Evolutionary conservation across 1,140 invertebrate species (phyloP), one percentile per base, ranked within the genome.

Genomic region (Drosophila mojavensis): DNA sequence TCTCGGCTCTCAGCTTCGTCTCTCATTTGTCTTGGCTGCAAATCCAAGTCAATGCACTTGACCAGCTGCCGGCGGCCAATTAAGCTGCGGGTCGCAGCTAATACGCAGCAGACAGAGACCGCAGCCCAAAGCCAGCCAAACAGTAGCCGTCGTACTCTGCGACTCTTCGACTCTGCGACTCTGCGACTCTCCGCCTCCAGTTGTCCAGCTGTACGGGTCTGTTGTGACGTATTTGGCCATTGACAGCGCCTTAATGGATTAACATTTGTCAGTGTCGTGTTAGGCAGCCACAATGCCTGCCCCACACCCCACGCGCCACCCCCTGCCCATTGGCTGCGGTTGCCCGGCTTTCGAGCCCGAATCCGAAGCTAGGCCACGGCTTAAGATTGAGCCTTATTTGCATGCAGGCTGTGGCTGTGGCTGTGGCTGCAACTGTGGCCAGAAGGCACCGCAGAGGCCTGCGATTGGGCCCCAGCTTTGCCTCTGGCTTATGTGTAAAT

Each of bases 231-330:
- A 91, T 91, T 91, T 90, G 76, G 56, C 86, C 79, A 91, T 91
- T 91, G 90, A 91, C 90, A 91, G 90, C 76, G 83, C 72, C 78
- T 82, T 90, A 91, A 91, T 91, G 90, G 90, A 90, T 91, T 89
- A 91, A 89, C 86, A 91, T 91, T 91, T 86, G 86, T 91, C 84
- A 80, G 78, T 86, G 90, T 89, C 90, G 84, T 81, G 90, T 91
- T 91, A 89, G 81, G 64, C 84, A 51, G 69, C 56, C 69, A 83
- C 82, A 86, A 86, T 86, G 79, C 75, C 82, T 69, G 83, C 53
- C 26, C 17, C 17, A 20, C 20, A 43, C 39, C 30, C 9, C n/a
- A 72, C 33, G 10, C 26, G 10, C 11, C 11, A 33, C 11, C 30
- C 20, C 6, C 13, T 6, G 10, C 17, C 30, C n/a, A 3, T 2